These are phyloP conservation scores for Latheticus oryzae DNA, from an alignment of 2,888 invertebrate species.

Conservation along the genomic window DNA sequence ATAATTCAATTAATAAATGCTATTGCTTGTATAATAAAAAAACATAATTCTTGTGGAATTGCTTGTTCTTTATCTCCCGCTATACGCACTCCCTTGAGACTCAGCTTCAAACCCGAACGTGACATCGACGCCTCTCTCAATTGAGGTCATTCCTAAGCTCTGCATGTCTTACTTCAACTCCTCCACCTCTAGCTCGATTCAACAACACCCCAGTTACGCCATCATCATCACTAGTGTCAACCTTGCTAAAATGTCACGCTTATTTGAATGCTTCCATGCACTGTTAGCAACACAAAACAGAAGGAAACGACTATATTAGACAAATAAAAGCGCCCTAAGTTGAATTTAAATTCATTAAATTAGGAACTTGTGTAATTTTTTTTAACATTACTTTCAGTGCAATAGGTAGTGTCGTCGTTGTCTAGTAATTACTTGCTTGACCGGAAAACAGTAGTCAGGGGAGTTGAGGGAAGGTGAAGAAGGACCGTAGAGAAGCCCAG, in stretches of 20 bases:
- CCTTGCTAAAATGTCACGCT: slow-evolving; percentile 48
- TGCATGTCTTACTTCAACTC: slow-evolving; percentile 57
- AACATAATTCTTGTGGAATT: slow-evolving; percentile 4
- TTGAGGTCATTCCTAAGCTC: slow-evolving; percentile 62
- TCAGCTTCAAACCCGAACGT: slow-evolving; percentile 61
- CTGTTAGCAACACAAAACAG: slow-evolving; percentile 37
- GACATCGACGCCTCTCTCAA: slow-evolving; percentile 58
- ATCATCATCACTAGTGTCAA: slow-evolving; percentile 42
- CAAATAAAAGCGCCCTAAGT: slow-evolving; percentile 39
- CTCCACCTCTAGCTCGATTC: slow-evolving; percentile 36
- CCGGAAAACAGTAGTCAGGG: slow-evolving; percentile 48
- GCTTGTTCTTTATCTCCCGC: slow-evolving; percentile 31
- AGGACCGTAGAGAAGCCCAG: slow-evolving; percentile 49
- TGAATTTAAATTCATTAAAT: too few relatives aligned
- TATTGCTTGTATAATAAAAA: too few relatives aligned
- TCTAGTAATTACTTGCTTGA: slow-evolving; percentile 63
- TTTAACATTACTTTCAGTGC: too few relatives aligned
- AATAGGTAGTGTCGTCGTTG: slow-evolving; percentile 55
- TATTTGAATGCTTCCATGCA: slow-evolving; percentile 49
- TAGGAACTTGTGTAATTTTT: too few relatives aligned
- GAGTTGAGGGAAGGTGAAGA: slow-evolving; percentile 45
- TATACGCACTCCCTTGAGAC: slow-evolving; percentile 55
- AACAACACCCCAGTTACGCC: slow-evolving; percentile 29
- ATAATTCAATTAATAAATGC: not conserved
- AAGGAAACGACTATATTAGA: slow-evolving; percentile 35